phyloP scores from a whole-genome alignment of 2,113 vertebrate species.

The Colius striatus region DNA sequence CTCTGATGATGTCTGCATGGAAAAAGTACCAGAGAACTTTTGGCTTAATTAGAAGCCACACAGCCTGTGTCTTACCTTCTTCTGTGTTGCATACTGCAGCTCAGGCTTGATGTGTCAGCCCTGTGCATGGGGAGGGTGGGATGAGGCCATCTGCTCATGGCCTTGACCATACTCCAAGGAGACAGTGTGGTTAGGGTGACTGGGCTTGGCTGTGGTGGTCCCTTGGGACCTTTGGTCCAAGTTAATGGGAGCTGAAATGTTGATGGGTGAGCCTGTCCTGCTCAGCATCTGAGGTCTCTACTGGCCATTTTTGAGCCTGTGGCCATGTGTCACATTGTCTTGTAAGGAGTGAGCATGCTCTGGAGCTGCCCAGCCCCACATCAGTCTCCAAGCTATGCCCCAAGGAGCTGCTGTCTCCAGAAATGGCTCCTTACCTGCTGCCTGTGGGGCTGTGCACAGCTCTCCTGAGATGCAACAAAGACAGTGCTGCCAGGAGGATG shows the following conservation, averaged over 20 bases:
- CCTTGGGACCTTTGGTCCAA: neutral
- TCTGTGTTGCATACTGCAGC: neutral
- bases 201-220: neutral
- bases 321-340: neutral
- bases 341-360: neutral
- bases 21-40: neutral
- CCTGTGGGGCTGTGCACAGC: neutral
- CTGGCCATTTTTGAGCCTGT: neutral
- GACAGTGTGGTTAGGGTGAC: neutral
- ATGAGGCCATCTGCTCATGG: neutral
- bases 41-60: neutral
- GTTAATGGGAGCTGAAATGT: neutral
- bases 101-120: neutral
- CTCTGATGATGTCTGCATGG: neutral
- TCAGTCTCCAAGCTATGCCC: neutral
- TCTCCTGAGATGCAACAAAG: neutral
- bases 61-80: neutral
- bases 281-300: neutral
- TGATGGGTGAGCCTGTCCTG: neutral
- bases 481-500: neutral
- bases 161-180: neutral
- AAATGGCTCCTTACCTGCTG: neutral
- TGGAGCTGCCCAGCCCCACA: rapidly evolving
- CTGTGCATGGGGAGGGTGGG: neutral
- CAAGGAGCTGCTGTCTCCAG: neutral